Evolutionary conservation across 2,113 vertebrate genomes (phyloP), one percentile per base, ranked within the genome.

Genomic region (Laticauda colubrina): DNA sequence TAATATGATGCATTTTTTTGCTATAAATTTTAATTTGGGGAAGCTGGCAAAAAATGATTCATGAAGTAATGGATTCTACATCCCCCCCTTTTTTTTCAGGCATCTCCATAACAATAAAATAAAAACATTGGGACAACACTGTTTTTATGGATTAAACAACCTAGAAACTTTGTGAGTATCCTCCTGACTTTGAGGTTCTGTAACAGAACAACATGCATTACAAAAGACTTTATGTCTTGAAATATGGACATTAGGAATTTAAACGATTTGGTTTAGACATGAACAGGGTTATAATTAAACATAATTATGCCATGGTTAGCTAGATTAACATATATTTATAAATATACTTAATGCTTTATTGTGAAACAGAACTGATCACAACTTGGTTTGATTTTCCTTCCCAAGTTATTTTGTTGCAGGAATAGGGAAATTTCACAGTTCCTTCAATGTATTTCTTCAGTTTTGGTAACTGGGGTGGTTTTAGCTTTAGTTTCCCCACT

Each of bases 91-190:
- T 21, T 54, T 95, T 85, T 48, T n/a, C 92, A 99, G 99, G 88
- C 99, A 99, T 97, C 98, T 99, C 95, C 99, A 99, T 96, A 99
- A 99, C 97, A 99, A 99, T 97, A 98, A 98, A 97, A 99, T 99
- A 95, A 98, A 98, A 95, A 98, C 97, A 85, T 98, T 99, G 87
- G 98, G 98, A 94, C 98, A 96, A 85, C 98, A 98, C 94, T 98
- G 98, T 94, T 99, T 99, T 95, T 97, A 98, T 94, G 99, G 99
- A 93, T 97, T 99, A 69, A 98, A 98, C 94, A 99, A 99, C 96
- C 98, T 99, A 93, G 99, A 99, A 97, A 99, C 98, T 3, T 97
- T 99, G 99, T 99, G 97, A 99, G 99, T 99, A 95, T n/a, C 2
- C 48, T n/a, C 2, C 48, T 93, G 61, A 85, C 90, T 94, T 86